Evolutionary conservation across 1,140 invertebrate genomes (phyloP).

Genomic region (Drosophila bocqueti): DNA sequence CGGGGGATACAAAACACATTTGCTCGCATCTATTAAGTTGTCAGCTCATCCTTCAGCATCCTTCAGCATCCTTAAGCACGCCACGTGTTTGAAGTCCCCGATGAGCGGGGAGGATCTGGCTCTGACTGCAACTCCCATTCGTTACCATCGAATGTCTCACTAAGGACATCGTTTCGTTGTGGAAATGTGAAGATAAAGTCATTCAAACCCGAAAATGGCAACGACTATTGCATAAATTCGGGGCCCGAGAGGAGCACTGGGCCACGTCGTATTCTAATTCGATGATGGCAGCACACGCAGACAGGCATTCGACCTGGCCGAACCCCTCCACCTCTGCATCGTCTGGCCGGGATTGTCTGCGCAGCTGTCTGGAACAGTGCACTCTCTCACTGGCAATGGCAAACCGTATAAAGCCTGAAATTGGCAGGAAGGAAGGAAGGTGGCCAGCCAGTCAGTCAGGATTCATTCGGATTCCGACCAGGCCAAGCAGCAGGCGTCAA

Average conservation of each 20-base stretch:
- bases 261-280: slow-evolving; percentile 57
- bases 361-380: slow-evolving; percentile 74
- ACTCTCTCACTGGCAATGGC: slow-evolving; percentile 64
- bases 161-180: slow-evolving; percentile 60
- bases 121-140: slow-evolving; percentile 23
- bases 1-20: not conserved
- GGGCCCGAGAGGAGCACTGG: slow-evolving; percentile 13
- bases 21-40: slow-evolving; percentile 5
- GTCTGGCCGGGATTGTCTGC: slow-evolving; percentile 42
- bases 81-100: slow-evolving; percentile 15
- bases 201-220: slow-evolving; percentile 59
- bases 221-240: slow-evolving; percentile 72
- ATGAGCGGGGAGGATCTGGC: not conserved
- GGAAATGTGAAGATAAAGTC: slow-evolving; percentile 64
- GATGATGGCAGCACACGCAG: slow-evolving; percentile 42
- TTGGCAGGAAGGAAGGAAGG: slow-evolving; percentile 14
- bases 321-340: not conserved
- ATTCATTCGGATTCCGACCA: slow-evolving; percentile 15
- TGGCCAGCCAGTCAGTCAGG: slow-evolving; percentile 16
- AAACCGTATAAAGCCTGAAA: slow-evolving; percentile 30
- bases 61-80: slow-evolving; percentile 6
- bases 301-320: slow-evolving; percentile 34
- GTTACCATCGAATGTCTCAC: slow-evolving; percentile 55
- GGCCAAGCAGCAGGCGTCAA: slow-evolving; percentile 39
- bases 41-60: slow-evolving; percentile 7